Evolutionary conservation across 1,140 invertebrate genomes (phyloP).

Genomic region (Anadara kagoshimensis): DNA sequence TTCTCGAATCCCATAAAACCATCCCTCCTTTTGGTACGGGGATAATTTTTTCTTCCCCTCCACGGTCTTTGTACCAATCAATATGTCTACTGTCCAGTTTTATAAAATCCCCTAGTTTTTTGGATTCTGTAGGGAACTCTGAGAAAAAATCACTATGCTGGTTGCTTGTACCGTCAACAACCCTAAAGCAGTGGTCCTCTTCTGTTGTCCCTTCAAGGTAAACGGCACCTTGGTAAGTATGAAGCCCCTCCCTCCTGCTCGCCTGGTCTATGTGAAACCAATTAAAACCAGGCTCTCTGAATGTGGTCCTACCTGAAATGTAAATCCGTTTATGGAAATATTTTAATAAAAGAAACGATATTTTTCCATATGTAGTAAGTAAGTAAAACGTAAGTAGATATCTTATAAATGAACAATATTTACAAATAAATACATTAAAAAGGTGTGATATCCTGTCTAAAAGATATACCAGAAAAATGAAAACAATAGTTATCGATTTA

Average conservation of each 20-base stretch:
- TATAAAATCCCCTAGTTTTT: constrained; percentile 36
- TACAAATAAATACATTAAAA: neutral
- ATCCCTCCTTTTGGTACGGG: constrained; percentile 64
- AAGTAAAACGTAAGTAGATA: neutral
- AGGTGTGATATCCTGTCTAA: neutral
- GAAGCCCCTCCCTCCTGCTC: constrained; percentile 44
- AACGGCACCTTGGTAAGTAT: constrained; percentile 60
- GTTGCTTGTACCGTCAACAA: constrained; percentile 50
- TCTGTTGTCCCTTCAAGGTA: constrained; percentile 54
- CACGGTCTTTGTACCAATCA: constrained; percentile 45
- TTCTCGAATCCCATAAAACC: constrained; percentile 63
- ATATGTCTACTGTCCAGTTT: constrained; percentile 31
- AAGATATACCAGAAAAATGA: too few relatives aligned
- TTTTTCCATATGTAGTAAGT: neutral
- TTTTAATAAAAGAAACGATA: neutral
- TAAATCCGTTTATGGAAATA: neutral
- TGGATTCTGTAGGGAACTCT: constrained; percentile 33
- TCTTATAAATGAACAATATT: neutral
- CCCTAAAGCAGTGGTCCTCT: constrained; percentile 50
- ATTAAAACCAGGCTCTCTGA: constrained; percentile 21
- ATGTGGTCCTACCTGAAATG: too few relatives aligned
- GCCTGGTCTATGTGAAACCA: constrained; percentile 63
- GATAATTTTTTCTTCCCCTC: constrained; percentile 43
- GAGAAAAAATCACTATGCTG: constrained; percentile 46
- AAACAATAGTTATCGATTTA: too few relatives aligned